These are phyloP conservation scores for Sipha flava DNA, from an alignment of 1,140 invertebrate genomes.

Conservation along the genomic window DNA sequence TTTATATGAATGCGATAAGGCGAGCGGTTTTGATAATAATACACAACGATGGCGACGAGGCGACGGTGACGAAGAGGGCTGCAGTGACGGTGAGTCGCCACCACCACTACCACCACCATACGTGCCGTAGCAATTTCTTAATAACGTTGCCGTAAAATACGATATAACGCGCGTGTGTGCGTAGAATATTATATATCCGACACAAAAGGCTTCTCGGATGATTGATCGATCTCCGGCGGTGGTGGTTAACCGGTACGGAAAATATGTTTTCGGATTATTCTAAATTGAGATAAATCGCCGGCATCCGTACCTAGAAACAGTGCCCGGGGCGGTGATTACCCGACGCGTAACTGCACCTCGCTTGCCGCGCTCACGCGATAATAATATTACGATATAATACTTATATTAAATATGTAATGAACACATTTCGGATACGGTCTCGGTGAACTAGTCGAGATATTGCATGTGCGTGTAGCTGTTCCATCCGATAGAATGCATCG, in stretches of 20 bases:
- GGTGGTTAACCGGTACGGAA: constrained; percentile 13
- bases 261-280: constrained; percentile 32
- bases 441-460: too few relatives aligned
- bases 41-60: too few relatives aligned
- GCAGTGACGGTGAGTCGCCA: background rate
- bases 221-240: background rate
- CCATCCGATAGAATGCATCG: too few relatives aligned
- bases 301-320: background rate
- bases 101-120: too few relatives aligned
- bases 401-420: too few relatives aligned
- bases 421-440: too few relatives aligned
- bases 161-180: background rate
- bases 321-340: too few relatives aligned
- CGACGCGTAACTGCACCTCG: too few relatives aligned
- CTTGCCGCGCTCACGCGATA: too few relatives aligned
- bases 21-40: too few relatives aligned
- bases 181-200: constrained; percentile 20
- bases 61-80: background rate
- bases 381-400: too few relatives aligned
- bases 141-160: constrained; percentile 22
- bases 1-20: background rate
- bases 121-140: background rate
- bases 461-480: too few relatives aligned
- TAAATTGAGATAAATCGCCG: constrained; percentile 27
- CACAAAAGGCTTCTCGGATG: constrained; percentile 24